phyloP scores from a whole-genome alignment of 2,113 vertebrate species.

The Felis chaus region DNA sequence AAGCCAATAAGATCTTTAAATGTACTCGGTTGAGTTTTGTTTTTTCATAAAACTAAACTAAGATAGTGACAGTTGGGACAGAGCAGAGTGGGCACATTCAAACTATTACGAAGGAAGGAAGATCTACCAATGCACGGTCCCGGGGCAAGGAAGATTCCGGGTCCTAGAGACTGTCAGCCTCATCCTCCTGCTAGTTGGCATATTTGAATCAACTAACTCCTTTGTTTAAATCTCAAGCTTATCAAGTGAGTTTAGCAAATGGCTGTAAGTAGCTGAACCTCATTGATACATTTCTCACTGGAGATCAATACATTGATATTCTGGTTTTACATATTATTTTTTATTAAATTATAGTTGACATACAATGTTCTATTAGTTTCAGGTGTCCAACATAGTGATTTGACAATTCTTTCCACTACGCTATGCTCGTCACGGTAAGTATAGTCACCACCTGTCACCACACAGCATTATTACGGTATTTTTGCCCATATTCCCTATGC shows the following conservation, averaged over 20 bases:
- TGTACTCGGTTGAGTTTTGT: neutral
- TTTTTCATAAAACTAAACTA: neutral
- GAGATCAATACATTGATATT: neutral
- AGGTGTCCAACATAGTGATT: neutral
- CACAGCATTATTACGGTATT: neutral
- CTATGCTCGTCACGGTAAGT: neutral
- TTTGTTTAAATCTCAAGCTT: neutral
- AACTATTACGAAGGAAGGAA: neutral
- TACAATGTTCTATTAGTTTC: neutral
- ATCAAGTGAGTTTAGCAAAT: neutral
- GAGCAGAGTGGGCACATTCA: neutral
- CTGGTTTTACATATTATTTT: neutral
- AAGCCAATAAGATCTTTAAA: neutral
- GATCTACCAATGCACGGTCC: neutral
- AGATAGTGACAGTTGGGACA: neutral
- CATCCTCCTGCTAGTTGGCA: neutral
- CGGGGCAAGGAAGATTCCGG: neutral
- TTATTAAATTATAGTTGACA: neutral
- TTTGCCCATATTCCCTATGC: neutral
- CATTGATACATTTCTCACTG: neutral
- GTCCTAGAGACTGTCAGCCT: neutral
- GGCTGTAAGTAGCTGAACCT: neutral
- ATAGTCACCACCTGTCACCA: neutral
- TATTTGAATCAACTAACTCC: neutral
- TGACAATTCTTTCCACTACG: neutral